Conservation (phyloP, 35 echinoderm and acorn worm species). For the Heliocidaris tuberculata region DNA sequence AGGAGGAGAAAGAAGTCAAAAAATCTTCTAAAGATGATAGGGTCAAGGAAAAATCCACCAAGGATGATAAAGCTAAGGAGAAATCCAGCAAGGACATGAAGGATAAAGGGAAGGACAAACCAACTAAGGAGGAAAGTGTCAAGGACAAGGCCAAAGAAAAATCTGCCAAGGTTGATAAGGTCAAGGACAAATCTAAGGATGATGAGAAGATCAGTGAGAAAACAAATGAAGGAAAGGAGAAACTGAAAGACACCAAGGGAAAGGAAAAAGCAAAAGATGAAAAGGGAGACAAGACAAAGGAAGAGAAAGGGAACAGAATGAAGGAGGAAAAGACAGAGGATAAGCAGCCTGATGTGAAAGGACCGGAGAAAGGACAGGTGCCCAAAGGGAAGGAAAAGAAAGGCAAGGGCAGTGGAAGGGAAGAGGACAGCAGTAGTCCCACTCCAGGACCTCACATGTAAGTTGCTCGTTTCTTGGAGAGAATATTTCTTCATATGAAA, state of each 20-base stretch:
- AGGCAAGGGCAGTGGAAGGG: constrained; percentile 28
- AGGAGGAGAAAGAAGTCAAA: constrained; percentile 45
- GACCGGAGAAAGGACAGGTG: constrained; percentile 11
- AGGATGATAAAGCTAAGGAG: background rate
- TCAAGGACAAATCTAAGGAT: constrained; percentile 7
- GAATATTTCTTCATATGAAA: no score
- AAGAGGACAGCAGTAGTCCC: background rate
- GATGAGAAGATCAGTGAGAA: constrained; percentile 54
- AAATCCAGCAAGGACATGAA: constrained; percentile 26
- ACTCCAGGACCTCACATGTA: background rate
- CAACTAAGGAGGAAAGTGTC: constrained; percentile 9
- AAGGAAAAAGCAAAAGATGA: constrained; percentile 43
- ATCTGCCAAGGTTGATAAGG: constrained; percentile 35
- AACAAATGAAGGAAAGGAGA: constrained; percentile 37
- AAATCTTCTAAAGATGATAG: background rate
- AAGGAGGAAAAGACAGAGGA: constrained; percentile 56
- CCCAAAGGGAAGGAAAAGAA: background rate
- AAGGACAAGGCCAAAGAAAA: constrained; percentile 48
- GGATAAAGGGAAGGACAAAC: constrained; percentile 40
- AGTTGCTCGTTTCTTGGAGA: background rate
- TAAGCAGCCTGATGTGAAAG: background rate
- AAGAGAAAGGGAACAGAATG: constrained; percentile 46
- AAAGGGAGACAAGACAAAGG: constrained; percentile 52
- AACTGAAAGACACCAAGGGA: constrained; percentile 37
- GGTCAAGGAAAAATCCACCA: background rate